These are phyloP conservation scores for Climacteris rufus DNA, from an alignment of 2,113 vertebrate genomes.

Conservation along the genomic window DNA sequence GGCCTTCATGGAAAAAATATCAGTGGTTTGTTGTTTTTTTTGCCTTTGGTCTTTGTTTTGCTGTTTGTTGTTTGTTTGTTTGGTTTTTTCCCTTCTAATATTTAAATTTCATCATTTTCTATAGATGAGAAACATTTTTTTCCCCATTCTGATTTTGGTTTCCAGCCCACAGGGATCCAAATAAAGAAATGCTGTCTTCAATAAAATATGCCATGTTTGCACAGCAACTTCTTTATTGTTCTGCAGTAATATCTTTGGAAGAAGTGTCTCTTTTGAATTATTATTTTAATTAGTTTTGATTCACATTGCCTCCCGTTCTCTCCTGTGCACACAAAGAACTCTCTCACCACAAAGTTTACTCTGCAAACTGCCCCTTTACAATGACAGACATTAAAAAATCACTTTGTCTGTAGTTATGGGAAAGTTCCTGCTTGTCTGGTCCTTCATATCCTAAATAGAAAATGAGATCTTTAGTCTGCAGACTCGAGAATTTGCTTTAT, in stretches of 20 bases:
- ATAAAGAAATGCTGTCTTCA: background rate
- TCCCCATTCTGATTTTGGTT: background rate
- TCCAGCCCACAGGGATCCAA: background rate
- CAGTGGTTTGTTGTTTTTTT: background rate
- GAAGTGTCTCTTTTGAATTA: conserved; percentile 27
- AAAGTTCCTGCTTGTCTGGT: background rate
- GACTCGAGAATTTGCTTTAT: background rate
- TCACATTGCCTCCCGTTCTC: background rate
- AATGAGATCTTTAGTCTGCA: background rate
- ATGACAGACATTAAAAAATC: background rate
- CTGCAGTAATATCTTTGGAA: background rate
- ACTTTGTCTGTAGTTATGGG: background rate
- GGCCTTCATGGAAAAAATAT: background rate
- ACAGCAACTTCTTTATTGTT: background rate
- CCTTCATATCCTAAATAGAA: background rate
- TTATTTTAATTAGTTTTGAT: conserved; percentile 55
- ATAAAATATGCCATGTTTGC: background rate
- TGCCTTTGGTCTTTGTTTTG: background rate
- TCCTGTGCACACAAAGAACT: background rate
- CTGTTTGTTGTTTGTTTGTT: background rate
- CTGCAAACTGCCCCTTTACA: background rate
- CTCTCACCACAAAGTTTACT: background rate
- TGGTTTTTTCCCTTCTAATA: background rate
- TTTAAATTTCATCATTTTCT: background rate
- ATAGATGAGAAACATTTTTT: background rate